Conservation (phyloP, 37 sponge, comb jelly and placozoan genomes). For the Diacarnus erythraeanus region DNA sequence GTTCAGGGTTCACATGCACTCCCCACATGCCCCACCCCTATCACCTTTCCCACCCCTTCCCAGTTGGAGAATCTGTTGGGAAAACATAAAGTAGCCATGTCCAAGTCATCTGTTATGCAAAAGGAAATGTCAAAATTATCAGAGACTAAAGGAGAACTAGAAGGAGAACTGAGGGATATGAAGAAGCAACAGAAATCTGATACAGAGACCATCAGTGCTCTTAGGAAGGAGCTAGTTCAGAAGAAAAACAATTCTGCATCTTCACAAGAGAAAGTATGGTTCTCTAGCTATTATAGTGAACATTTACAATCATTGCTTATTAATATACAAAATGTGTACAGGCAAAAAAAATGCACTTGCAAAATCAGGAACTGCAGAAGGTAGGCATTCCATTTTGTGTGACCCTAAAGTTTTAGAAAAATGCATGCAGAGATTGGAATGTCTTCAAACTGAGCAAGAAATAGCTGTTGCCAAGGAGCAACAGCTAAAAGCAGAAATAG, state of each 20-base stretch:
- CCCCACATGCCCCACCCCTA: too few species aligned
- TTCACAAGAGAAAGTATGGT: slow-evolving; percentile 25
- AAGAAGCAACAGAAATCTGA: background rate
- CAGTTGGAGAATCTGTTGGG: background rate
- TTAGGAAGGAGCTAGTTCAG: slow-evolving; percentile 6
- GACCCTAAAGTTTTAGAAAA: background rate
- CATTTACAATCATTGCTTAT: background rate
- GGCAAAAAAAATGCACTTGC: slow-evolving; percentile 4
- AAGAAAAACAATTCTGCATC: background rate
- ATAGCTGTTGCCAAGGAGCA: background rate
- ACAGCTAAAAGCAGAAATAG: slow-evolving; percentile 11
- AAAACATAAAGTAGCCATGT: too few species aligned
- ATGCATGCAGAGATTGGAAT: slow-evolving; percentile 14
- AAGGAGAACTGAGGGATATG: background rate
- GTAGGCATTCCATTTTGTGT: background rate
- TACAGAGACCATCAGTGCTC: background rate
- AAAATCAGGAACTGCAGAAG: slow-evolving; percentile 24
- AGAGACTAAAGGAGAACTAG: background rate
- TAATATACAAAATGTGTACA: too few species aligned
- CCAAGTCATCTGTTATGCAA: slow-evolving; percentile 1
- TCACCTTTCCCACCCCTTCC: too few species aligned
- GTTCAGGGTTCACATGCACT: too few species aligned
- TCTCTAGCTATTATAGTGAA: background rate
- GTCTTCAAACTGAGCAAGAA: slow-evolving; percentile 1
- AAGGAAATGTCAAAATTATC: slow-evolving; percentile 1